Base-by-base conservation (phyloP, 2,888 invertebrate species). In the Leucoma salicis region DNA sequence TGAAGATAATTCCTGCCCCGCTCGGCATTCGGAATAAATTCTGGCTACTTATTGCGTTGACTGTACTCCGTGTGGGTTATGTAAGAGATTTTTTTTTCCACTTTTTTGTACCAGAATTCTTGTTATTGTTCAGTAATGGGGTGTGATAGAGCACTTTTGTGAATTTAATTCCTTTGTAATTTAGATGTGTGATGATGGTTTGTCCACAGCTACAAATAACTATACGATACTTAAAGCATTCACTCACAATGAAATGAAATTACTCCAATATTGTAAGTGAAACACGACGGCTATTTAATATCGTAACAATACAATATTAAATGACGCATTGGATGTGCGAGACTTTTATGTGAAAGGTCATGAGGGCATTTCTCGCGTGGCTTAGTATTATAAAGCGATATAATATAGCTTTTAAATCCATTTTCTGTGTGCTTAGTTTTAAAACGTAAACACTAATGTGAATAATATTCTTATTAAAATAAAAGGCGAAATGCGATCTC, bases 91-190 rank as follows among this genome's bases (percentile, higher is more conserved):
- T 63, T 66, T 66, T 64, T 56, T 49, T 54, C 15, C 37, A 39
- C 27, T 53, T 67, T 31, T 68, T 70, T 69, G 60, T 54, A 49
- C 37, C 51, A 42, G 52, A 53, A 67, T 66, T 66, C 68, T 71
- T 55, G 64, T 72, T 77, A 74, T 71, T 68, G 68, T 71, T 53
- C 67, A 54, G 65, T 76, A 79, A 78, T 77, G 67, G 71, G 67
- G 74, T 72, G 72, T 74, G 70, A 79, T 76, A 70, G 61, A 63
- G 74, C 69, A 73, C 70, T 74, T 78, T 74, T 70, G 70, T 68
- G 56, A 61, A 61, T 61, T 52, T 62, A 68, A 63, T 61, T 61
- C 63, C 50, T 55, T 57, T 61, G n/a, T 31, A 31, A 31, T 31
- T 39, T 56, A 44, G 42, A 40, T 48, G 50, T 53, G 51, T 59